A percentile compares a stretch with the other conserved stretches of the same genome.
These are phyloP conservation scores for Siniperca scherzeri DNA, from an alignment of 2,797 vertebrate genomes.

Conservation along the genomic window DNA sequence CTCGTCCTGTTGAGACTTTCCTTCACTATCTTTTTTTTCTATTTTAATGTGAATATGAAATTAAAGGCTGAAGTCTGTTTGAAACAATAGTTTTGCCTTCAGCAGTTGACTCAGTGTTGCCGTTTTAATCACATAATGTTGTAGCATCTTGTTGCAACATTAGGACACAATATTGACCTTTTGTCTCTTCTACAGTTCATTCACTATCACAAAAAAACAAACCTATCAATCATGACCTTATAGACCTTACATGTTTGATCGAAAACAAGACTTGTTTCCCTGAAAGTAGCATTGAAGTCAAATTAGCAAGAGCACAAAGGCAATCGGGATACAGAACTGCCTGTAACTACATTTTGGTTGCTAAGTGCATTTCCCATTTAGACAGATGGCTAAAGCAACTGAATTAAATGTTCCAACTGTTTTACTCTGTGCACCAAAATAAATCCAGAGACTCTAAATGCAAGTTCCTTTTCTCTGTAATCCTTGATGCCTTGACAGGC, in stretches of 20 bases:
- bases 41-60: background rate
- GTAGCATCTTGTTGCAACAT: slow-evolving; percentile 15
- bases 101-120: background rate
- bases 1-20: background rate
- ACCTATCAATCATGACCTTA: background rate
- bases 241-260: background rate
- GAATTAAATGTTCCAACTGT: slow-evolving; percentile 18
- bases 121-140: slow-evolving; percentile 10
- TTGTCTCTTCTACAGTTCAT: background rate
- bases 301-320: background rate
- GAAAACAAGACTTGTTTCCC: background rate
- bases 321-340: slow-evolving; percentile 14
- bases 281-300: slow-evolving; percentile 7
- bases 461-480: slow-evolving; percentile 14
- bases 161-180: background rate
- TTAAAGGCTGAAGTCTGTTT: background rate
- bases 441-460: slow-evolving; percentile 32
- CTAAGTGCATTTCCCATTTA: slow-evolving; percentile 8
- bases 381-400: slow-evolving; percentile 41
- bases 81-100: background rate
- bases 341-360: slow-evolving; percentile 23
- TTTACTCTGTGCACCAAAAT: slow-evolving; percentile 17
- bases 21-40: background rate
- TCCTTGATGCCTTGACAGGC: slow-evolving; percentile 34
- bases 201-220: background rate